These are phyloP conservation scores for Listronotus oregonensis DNA, from an alignment of 1,140 invertebrate species.

Conservation along the genomic window DNA sequence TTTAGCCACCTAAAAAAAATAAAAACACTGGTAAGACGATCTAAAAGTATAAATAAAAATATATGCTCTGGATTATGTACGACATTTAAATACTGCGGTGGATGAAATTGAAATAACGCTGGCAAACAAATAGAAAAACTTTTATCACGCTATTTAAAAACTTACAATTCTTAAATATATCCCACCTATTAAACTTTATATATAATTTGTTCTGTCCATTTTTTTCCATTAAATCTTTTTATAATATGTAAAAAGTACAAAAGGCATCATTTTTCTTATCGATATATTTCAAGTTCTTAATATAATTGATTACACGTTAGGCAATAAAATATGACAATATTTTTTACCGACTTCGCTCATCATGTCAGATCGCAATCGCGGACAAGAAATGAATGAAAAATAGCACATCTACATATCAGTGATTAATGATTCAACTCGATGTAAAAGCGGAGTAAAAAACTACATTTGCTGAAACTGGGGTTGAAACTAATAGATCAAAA, in stretches of 20 bases:
- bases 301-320: conserved; percentile 34
- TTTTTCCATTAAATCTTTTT: no score
- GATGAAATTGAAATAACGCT: no score
- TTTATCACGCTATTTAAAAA: no score
- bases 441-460: conserved; percentile 24
- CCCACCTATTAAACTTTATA: no score
- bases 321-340: conserved; percentile 39
- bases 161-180: no score
- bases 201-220: no score
- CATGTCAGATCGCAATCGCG: conserved; percentile 73
- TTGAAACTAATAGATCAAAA: conserved; percentile 37
- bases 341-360: conserved; percentile 34
- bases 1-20: no score
- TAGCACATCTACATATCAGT: conserved; percentile 38
- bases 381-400: conserved; percentile 47
- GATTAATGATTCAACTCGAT: conserved; percentile 35
- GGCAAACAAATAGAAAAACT: no score
- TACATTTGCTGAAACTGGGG: conserved; percentile 28
- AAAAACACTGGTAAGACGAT: no score
- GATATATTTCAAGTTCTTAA: conserved; percentile 29
- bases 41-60: no score
- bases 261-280: conserved; percentile 27
- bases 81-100: no score
- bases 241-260: conserved; percentile 16
- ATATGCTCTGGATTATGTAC: no score